A percentile compares a stretch with the other conserved stretches of the same genome.
phyloP scores from a whole-genome alignment of 2,888 invertebrate genomes.

The Epinotia brunnichana region DNA sequence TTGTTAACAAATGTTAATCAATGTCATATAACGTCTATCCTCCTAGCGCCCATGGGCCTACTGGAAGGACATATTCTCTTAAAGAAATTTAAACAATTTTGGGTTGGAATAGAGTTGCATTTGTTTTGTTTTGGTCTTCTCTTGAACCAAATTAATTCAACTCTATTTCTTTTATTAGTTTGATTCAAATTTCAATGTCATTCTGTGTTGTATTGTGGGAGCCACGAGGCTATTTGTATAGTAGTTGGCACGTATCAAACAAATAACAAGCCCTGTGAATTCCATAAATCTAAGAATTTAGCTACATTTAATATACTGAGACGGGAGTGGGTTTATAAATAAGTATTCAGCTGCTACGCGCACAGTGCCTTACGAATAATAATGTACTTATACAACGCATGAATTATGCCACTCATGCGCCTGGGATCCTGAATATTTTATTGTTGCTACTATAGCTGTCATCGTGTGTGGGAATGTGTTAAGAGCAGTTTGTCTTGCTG shows the following conservation, averaged over 20 bases:
- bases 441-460: conserved; percentile 8
- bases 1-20: neutral
- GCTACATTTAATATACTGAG: neutral
- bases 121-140: no score
- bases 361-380: conserved; percentile 16
- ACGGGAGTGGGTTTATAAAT: neutral
- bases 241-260: neutral
- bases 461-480: conserved; percentile 7
- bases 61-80: no score
- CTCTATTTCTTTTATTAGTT: no score
- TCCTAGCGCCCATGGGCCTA: no score
- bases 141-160: no score
- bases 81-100: no score
- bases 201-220: no score
- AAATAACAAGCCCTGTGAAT: neutral
- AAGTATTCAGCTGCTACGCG: conserved; percentile 12
- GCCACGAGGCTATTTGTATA: no score
- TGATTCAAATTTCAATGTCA: no score
- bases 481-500: neutral
- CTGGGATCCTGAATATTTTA: conserved; percentile 13
- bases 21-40: neutral
- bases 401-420: conserved; percentile 25
- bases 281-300: neutral
- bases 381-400: conserved; percentile 4
- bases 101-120: no score